Evolutionary conservation across 2,797 vertebrate genomes (phyloP).

Genomic region (Babyrousa celebensis): DNA sequence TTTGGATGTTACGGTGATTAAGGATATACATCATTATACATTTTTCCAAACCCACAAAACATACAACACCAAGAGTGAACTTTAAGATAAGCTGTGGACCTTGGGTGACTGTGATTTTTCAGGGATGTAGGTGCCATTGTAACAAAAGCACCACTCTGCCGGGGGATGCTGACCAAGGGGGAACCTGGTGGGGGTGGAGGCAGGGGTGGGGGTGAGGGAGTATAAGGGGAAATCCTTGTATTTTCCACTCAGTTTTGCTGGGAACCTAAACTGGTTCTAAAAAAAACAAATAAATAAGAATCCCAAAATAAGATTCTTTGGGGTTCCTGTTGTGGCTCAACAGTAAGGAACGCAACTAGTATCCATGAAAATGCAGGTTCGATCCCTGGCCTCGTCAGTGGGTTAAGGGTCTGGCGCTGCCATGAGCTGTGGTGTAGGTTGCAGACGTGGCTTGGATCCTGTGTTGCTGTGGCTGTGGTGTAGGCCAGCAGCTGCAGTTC

Average conservation of each 20-base stretch:
- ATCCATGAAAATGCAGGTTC: no score
- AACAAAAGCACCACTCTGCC: neutral
- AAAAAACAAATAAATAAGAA: neutral
- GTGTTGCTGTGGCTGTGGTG: no score
- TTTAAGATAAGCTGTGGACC: neutral
- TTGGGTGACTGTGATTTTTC: no score
- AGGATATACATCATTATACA: neutral
- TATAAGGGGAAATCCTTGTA: neutral
- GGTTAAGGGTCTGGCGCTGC: no score
- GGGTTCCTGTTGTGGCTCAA: no score
- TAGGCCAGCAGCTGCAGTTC: no score
- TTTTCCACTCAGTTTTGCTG: neutral
- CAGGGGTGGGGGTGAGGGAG: rapidly evolving
- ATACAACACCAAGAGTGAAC: neutral
- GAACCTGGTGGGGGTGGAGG: neutral
- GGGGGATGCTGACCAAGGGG: no score
- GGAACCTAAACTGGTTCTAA: neutral
- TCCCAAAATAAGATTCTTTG: neutral
- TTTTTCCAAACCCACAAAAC: neutral
- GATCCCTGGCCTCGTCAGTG: no score
- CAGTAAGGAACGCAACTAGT: no score
- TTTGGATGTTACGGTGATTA: neutral
- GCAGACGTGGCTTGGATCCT: no score
- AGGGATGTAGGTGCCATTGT: neutral
- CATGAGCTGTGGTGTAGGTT: no score